Percentiles rank a stretch among this genome's conserved stretches.
Conservation (phyloP, 1,140 invertebrate genomes). For the Bombus difficillimus region DNA sequence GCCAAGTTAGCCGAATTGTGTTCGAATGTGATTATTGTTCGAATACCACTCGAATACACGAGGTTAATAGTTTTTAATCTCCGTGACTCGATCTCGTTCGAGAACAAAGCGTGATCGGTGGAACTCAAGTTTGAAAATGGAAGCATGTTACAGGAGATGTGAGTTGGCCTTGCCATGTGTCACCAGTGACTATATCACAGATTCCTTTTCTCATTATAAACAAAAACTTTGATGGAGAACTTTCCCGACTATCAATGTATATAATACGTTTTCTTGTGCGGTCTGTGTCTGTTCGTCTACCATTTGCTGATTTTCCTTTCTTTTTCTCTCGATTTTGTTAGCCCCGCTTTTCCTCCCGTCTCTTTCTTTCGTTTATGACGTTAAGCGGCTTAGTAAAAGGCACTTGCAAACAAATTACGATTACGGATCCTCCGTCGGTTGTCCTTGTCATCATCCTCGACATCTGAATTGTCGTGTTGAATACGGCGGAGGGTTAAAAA, state of each 20-base stretch:
- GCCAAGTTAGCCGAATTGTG: background rate
- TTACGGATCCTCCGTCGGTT: constrained; percentile 23
- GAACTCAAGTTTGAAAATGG: background rate
- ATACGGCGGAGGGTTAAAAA: constrained; percentile 43
- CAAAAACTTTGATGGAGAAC: background rate
- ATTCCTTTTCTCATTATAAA: constrained; percentile 6
- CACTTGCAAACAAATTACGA: constrained; percentile 53
- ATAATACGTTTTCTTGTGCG: background rate
- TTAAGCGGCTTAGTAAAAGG: constrained; percentile 35
- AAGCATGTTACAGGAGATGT: background rate
- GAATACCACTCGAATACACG: background rate
- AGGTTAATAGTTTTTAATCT: background rate
- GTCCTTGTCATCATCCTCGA: constrained; percentile 20
- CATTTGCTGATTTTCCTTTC: background rate
- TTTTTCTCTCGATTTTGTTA: background rate
- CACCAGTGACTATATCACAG: background rate
- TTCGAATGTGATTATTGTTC: background rate
- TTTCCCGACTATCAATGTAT: background rate
- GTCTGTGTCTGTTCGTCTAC: background rate
- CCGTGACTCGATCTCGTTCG: background rate
- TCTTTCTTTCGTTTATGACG: constrained; percentile 3
- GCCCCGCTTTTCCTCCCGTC: background rate
- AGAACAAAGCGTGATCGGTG: background rate
- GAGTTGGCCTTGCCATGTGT: background rate
- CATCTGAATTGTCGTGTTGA: constrained; percentile 46